Base-by-base conservation (phyloP, 2,113 vertebrate species). In the Ammospiza nelsoni region DNA sequence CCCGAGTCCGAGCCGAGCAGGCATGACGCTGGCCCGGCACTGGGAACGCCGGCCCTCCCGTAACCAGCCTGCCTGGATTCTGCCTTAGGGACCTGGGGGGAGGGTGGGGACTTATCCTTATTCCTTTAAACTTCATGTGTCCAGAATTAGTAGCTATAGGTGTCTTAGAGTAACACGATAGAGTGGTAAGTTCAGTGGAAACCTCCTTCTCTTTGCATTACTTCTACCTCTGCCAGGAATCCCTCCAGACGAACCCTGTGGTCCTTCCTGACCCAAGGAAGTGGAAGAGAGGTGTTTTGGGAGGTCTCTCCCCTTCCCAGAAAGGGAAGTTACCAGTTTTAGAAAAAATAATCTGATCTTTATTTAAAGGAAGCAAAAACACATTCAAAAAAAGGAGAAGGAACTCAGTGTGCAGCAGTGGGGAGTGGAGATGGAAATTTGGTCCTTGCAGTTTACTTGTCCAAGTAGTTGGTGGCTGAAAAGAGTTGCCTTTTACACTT, bases 161-260 rank as follows among this genome's bases (percentile, higher is more conserved):
- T 98, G 95, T 94, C 75, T 94, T 97, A 97, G 75, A 90, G 84
- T 94, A 95, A 96, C 71, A 65, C 29, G 22, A 44, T 97, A 96
- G 94, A 75, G 92, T 95, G 94, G 92, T 95, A 66, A 94, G 89
- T 96, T 95, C 91, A 91, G 81, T 94, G 94, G 90, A 96, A 96
- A 83, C 95, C 79, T 97, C 94, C 82, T 96, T 73, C 87, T 75
- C 92, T 89, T 81, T 67, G 83, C 96, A 91, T 95, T 87, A 96
- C 92, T 97, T 97, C 98, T 97, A 97, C 97, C 97, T 98, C 97
- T 97, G 75, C 88, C 90, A 65, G 74, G 48, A 78, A 29, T 81
- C 91, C 87, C 23, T 89, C 81, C 55, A 92, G 76, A 84, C 15
- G 3, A 14, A 18, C 2, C 20, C 46, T 39, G 72, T 1, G 27